Conservation (phyloP, 2,888 invertebrate genomes). For the Suillia variegata region DNA sequence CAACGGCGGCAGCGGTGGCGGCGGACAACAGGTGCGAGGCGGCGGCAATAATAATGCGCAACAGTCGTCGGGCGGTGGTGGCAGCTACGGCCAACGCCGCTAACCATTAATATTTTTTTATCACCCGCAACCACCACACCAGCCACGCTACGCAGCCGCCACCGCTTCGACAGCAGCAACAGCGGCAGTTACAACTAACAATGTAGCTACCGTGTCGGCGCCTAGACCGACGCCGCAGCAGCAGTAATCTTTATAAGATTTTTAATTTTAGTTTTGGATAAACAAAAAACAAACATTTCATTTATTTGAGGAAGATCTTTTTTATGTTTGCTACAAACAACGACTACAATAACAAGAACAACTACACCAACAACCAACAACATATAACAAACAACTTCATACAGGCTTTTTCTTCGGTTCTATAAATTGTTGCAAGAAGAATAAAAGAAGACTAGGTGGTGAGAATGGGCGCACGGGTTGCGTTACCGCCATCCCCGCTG, state of each 20-base stretch:
- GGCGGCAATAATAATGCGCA: slow-evolving; percentile 50
- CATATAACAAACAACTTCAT: slow-evolving; percentile 10
- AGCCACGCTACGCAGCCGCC: slow-evolving; percentile 19
- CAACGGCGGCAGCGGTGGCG: slow-evolving; percentile 46
- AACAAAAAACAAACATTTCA: too few relatives aligned
- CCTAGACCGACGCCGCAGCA: slow-evolving; percentile 29
- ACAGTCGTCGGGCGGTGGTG: slow-evolving; percentile 38
- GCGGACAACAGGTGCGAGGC: slow-evolving; percentile 54
- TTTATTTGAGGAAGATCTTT: slow-evolving; percentile 19
- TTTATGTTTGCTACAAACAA: slow-evolving; percentile 20
- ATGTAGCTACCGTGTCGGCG: too few relatives aligned
- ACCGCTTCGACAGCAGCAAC: slow-evolving; percentile 21
- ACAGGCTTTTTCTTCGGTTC: neutral
- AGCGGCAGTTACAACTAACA: neutral
- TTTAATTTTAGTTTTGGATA: slow-evolving; percentile 16
- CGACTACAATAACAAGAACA: neutral
- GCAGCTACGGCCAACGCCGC: slow-evolving; percentile 56
- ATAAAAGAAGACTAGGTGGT: too few relatives aligned
- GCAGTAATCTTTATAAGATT: slow-evolving; percentile 40
- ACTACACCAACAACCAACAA: slow-evolving; percentile 1
- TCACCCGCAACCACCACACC: slow-evolving; percentile 37
- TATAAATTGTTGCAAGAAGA: too few relatives aligned
- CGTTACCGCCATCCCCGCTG: too few relatives aligned
- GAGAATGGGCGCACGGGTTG: too few relatives aligned
- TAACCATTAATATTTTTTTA: slow-evolving; percentile 51